Conservation (phyloP, 2,113 vertebrate genomes). For the Lipotes vexillifer region DNA sequence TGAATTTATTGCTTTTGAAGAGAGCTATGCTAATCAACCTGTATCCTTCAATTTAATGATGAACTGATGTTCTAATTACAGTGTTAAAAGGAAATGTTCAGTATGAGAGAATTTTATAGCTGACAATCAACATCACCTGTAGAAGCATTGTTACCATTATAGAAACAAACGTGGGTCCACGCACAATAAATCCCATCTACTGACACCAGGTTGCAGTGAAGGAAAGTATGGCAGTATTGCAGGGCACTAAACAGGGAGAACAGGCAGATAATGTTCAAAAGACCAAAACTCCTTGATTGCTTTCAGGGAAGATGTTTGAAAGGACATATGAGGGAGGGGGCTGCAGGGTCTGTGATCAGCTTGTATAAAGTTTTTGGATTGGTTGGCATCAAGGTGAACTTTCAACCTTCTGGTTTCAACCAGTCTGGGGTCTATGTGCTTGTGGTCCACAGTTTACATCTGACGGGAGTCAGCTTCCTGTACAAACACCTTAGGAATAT, state of each 20-base stretch:
- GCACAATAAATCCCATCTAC: background rate
- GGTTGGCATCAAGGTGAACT: background rate
- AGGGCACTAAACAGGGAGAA: background rate
- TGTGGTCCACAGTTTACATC: background rate
- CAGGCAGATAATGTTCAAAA: background rate
- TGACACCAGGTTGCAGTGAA: background rate
- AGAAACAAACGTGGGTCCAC: background rate
- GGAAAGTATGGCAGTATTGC: background rate
- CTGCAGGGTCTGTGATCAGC: background rate
- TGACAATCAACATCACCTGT: background rate
- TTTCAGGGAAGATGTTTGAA: background rate
- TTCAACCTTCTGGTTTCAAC: background rate
- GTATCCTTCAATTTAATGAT: background rate
- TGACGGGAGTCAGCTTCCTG: background rate
- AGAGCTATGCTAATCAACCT: background rate
- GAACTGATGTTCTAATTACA: background rate
- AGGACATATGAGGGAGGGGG: background rate
- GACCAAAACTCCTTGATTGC: background rate
- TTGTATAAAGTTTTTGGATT: background rate
- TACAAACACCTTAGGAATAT: background rate
- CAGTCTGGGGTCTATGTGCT: background rate
- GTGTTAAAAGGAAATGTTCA: background rate
- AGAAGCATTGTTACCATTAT: background rate
- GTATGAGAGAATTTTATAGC: background rate
- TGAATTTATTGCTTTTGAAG: background rate